These are phyloP conservation scores for Apamea crenata DNA, from an alignment of 2,888 invertebrate genomes.

Conservation along the genomic window DNA sequence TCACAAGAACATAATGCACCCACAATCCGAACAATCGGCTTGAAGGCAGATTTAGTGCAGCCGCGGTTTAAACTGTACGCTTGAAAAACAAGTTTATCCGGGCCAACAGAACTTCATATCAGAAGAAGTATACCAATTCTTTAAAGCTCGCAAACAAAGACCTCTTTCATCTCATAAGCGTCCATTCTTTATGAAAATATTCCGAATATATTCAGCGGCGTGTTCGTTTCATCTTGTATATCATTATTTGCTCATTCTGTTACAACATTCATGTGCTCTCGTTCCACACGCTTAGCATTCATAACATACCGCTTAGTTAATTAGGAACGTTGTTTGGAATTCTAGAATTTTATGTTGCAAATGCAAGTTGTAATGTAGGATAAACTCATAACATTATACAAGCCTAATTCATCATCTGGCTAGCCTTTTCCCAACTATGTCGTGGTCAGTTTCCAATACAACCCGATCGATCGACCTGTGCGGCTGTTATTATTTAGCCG, in stretches of 20 bases:
- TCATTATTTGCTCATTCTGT: constrained; percentile 36
- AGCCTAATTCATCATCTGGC: background rate
- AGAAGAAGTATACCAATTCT: background rate
- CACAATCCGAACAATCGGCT: background rate
- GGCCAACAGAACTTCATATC: background rate
- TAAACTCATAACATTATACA: background rate
- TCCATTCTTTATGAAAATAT: constrained; percentile 33
- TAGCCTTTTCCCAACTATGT: background rate
- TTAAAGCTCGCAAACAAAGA: constrained; percentile 10
- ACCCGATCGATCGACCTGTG: too few species aligned
- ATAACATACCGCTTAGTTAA: constrained; percentile 33
- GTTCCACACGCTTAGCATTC: constrained; percentile 30
- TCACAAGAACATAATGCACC: background rate
- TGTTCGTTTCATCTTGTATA: constrained; percentile 25
- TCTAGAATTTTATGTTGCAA: constrained; percentile 7
- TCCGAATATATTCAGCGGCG: constrained; percentile 34
- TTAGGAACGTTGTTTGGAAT: constrained; percentile 17
- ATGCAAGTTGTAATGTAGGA: background rate
- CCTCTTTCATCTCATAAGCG: constrained; percentile 40
- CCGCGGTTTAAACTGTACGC: background rate
- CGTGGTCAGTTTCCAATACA: background rate
- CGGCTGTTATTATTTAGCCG: too few species aligned
- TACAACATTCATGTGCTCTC: constrained; percentile 25
- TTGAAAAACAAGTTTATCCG: constrained; percentile 3
- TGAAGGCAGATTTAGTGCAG: background rate